Base-by-base conservation (phyloP, 2,113 vertebrate species). In the Embiotoca jacksoni region DNA sequence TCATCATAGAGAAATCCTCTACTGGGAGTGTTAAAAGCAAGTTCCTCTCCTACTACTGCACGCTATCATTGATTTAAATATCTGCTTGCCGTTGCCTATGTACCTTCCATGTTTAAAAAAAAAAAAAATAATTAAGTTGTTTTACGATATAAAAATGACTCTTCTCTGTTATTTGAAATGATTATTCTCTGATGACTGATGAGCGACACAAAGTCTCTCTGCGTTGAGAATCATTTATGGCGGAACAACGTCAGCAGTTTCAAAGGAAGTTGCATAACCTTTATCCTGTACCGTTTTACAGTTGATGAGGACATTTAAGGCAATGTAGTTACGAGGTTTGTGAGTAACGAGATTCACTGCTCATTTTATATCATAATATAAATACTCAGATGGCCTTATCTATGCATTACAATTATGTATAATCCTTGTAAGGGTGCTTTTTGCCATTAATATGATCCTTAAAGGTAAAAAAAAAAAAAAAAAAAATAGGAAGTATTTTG, bases 181-280 rank as follows among this genome's bases (percentile, higher is more conserved):
- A 11, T 47, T 33, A 10, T 3, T 63, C 16, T 32, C 41, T 15
- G 53, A 16, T 15, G 53, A 16, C 9, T 13, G 10, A 55, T 16
- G 3, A 44, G n/a, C 35, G 39, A 4, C 63, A 56, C 5, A 46
- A 32, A 36, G 13, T 2, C 50, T 11, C 3, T 16, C 35, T 54
- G 11, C 30, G 36, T 35, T 53, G 4, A 41, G 59, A 55, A 31
- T 39, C 35, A 3, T 52, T 68, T 76, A 6, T 2, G 4, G 6
- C 32, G 7, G 46, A 41, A 57, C 36, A 1, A 65, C 37, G 67
- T 66, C 84, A 60, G 81, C 78, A 60, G 57, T 81, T 86, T 81
- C 55, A 33, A 81, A 9, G 82, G 88, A 90, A 86, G 71, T 87
- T 91, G 31, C 83, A 41, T 78, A 86, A 89, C 30, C 30, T n/a